Evolutionary conservation across 1,140 invertebrate genomes (phyloP), one percentile per base, ranked within the genome.

Genomic region (Lysiphlebus fabarum): DNA sequence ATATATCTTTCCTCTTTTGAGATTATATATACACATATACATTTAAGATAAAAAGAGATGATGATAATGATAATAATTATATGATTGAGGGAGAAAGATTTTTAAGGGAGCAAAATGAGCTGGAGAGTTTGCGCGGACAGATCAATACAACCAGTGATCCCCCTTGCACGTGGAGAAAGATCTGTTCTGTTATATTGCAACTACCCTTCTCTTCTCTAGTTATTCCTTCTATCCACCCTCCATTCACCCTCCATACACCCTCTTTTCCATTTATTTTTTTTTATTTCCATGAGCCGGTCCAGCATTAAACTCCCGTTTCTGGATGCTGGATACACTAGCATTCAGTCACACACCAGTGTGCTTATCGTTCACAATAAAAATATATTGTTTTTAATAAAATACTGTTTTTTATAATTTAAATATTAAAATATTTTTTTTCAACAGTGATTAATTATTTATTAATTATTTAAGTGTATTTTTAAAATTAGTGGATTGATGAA

Each of bases 61-160:
- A 26, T 26, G 2, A 26, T 26, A 26, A 26, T 26, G 17, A 26
- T 26, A 26, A 26, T 26, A 26, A 26, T 26, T 40, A 11, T 36
- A 12, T 51, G 49, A 51, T 33, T 8, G 48, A 44, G 51, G 37
- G 58, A 38, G 53, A 45, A 42, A 51, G 42, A 37, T 51, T 49
- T 67, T 58, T 64, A 59, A 64, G 57, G 62, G 60, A 58, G 66
- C 65, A 69, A 68, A 53, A 55, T 70, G 73, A 67, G 70, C 65
- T n/a, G 66, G 65, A 63, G 75, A 78, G 73, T 76, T 78, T 78
- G 75, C 75, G 74, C 74, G 74, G 67, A 72, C 67, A 71, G 72
- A 78, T 78, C 75, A 78, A 78, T 78, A 76, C 74, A 54, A 51
- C 58, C 58, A 64, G 56, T 47, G 56, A 50, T 53, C 67, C 68